phyloP scores from a whole-genome alignment of 2,888 invertebrate species.

The Limulus polyphemus region DNA sequence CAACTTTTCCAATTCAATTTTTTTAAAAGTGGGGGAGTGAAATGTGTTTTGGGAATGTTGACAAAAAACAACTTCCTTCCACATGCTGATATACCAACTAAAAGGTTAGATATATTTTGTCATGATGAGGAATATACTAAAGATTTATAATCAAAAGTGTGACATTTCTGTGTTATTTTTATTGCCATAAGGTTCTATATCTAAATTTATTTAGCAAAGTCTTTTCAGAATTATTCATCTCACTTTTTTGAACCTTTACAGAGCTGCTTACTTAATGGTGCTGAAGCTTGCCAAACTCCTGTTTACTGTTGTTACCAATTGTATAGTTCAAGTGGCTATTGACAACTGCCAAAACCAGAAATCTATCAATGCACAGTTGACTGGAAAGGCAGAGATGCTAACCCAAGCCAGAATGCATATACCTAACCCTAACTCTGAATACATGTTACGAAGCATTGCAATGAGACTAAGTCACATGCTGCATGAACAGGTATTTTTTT shows the following conservation, averaged over 20 bases:
- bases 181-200: too few species aligned
- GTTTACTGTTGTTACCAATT: constrained; percentile 69
- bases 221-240: too few species aligned
- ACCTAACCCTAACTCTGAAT: constrained; percentile 69
- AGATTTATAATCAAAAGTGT: too few species aligned
- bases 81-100: constrained; percentile 60
- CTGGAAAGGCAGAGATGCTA: constrained; percentile 42
- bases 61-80: constrained; percentile 65
- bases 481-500: constrained; percentile 52
- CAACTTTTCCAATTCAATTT: constrained; percentile 57
- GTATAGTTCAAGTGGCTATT: constrained; percentile 37
- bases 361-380: not conserved
- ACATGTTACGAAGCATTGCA: constrained; percentile 68
- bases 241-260: constrained; percentile 29
- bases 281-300: constrained; percentile 78
- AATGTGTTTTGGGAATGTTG: constrained; percentile 60
- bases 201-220: too few species aligned
- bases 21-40: constrained; percentile 51
- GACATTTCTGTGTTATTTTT: too few species aligned
- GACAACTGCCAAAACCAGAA: constrained; percentile 3
- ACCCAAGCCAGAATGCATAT: constrained; percentile 72
- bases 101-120: constrained; percentile 39
- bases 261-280: constrained; percentile 74
- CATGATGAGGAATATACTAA: not conserved
- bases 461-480: constrained; percentile 67